These are phyloP conservation scores for Berghia stephanieae DNA, from an alignment of 1,140 invertebrate genomes.

Conservation along the genomic window DNA sequence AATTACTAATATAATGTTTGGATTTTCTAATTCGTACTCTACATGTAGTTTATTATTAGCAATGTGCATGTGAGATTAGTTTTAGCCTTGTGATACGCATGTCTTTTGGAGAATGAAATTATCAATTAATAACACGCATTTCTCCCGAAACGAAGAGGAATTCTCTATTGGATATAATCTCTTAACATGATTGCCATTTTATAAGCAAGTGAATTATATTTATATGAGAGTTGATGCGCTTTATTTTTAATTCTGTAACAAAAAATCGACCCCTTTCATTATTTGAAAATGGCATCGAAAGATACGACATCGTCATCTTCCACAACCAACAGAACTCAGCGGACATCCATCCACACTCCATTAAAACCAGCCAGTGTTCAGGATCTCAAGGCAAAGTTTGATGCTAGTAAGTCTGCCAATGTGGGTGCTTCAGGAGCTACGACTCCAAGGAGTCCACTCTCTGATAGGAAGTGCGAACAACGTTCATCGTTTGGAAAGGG, in stretches of 20 bases:
- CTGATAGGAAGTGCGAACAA: slow-evolving; percentile 18
- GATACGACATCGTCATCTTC: neutral
- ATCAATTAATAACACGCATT: no score
- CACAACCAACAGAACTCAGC: neutral
- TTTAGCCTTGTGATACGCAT: no score
- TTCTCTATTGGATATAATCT: neutral
- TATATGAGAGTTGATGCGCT: slow-evolving; percentile 18
- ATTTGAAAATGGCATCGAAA: neutral
- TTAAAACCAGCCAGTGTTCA: slow-evolving; percentile 38
- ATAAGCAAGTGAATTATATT: neutral
- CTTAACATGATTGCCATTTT: neutral
- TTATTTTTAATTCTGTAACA: slow-evolving; percentile 25
- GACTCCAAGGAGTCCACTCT: neutral
- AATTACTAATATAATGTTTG: no score
- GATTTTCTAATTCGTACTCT: no score
- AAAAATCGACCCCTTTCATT: neutral
- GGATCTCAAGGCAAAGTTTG: slow-evolving; percentile 42
- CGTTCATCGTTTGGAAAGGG: neutral
- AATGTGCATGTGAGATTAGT: no score
- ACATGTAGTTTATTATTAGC: no score
- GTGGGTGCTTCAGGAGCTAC: neutral
- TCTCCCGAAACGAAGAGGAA: no score
- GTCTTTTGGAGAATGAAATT: no score
- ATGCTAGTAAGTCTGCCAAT: slow-evolving; percentile 11
- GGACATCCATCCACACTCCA: slow-evolving; percentile 35